Evolutionary conservation across 2,797 vertebrate species (phyloP).

Genomic region (Salarias fasciatus): DNA sequence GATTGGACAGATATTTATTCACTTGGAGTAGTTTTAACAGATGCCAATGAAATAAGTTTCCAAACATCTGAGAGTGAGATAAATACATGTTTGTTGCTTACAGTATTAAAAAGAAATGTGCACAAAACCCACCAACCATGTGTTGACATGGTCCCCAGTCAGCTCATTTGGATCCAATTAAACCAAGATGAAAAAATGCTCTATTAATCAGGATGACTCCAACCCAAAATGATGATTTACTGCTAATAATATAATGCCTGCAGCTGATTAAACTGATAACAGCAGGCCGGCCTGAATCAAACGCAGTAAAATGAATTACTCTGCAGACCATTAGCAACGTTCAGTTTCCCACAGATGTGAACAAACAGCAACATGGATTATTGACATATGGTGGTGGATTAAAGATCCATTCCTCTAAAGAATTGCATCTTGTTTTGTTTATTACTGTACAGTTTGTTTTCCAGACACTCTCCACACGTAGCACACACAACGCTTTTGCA

Average conservation of each 20-base stretch:
- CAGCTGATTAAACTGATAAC: conserved; percentile 22
- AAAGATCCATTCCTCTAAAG: too few species aligned
- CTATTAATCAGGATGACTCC: conserved; percentile 53
- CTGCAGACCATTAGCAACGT: conserved; percentile 34
- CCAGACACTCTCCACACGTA: conserved; percentile 33
- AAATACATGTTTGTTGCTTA: conserved; percentile 36
- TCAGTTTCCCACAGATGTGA: conserved; percentile 51
- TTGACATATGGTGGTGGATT: conserved; percentile 39
- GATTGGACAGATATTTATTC: too few species aligned
- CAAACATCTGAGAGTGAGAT: conserved; percentile 27
- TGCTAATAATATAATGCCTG: conserved; percentile 56
- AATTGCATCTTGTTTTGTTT: conserved; percentile 38
- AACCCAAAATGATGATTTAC: conserved; percentile 63
- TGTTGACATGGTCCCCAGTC: conserved; percentile 47
- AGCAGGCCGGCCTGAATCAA: conserved; percentile 23
- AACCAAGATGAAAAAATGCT: conserved; percentile 61
- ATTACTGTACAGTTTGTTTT: conserved; percentile 31
- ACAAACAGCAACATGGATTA: conserved; percentile 45
- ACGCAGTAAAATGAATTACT: conserved; percentile 31
- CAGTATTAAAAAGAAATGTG: conserved; percentile 32
- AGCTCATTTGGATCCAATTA: conserved; percentile 68
- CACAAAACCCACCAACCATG: conserved; percentile 33
- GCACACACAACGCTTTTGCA: conserved; percentile 57
- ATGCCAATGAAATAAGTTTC: background rate
- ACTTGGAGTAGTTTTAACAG: too few species aligned